A percentile compares a stretch with the other conserved stretches of the same genome.
These are phyloP conservation scores for Elephas maximus DNA, from an alignment of 2,113 vertebrate genomes.

Conservation along the genomic window DNA sequence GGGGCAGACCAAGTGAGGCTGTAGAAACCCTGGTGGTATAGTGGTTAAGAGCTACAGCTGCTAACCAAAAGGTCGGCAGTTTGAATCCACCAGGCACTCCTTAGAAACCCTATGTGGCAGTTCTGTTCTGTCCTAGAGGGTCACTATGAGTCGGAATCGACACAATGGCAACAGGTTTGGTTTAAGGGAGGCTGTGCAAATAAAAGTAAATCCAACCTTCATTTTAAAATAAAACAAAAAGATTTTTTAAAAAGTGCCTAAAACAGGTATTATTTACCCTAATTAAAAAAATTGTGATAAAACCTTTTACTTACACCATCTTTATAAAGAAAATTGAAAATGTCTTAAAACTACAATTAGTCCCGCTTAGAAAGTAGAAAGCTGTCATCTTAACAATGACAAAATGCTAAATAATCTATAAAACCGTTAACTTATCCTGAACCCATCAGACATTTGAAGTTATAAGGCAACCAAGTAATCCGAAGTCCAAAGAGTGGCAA, in stretches of 20 bases:
- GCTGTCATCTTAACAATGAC: slow-evolving; percentile 4
- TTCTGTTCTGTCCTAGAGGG: too few relatives aligned
- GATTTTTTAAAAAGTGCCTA: neutral
- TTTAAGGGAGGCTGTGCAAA: neutral
- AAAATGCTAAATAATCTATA: slow-evolving; percentile 52
- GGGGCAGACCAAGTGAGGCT: neutral
- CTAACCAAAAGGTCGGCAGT: too few relatives aligned
- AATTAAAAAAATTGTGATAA: neutral
- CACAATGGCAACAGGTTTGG: too few relatives aligned
- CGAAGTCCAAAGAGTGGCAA: neutral
- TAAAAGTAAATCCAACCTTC: neutral
- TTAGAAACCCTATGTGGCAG: too few relatives aligned
- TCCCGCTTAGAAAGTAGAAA: slow-evolving; percentile 44
- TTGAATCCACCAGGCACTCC: too few relatives aligned
- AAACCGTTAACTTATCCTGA: slow-evolving; percentile 22
- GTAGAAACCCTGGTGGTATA: neutral
- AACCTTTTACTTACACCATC: slow-evolving; percentile 6
- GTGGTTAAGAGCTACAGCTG: too few relatives aligned
- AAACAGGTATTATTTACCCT: neutral
- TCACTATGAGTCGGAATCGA: too few relatives aligned
- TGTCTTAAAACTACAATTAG: slow-evolving; percentile 42
- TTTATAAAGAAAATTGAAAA: neutral
- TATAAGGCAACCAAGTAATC: neutral
- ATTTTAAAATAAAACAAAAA: slow-evolving; percentile 14
- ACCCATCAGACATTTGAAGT: neutral